phyloP scores from a whole-genome alignment of 2,888 invertebrate species.

The Cerceris rybyensis region DNA sequence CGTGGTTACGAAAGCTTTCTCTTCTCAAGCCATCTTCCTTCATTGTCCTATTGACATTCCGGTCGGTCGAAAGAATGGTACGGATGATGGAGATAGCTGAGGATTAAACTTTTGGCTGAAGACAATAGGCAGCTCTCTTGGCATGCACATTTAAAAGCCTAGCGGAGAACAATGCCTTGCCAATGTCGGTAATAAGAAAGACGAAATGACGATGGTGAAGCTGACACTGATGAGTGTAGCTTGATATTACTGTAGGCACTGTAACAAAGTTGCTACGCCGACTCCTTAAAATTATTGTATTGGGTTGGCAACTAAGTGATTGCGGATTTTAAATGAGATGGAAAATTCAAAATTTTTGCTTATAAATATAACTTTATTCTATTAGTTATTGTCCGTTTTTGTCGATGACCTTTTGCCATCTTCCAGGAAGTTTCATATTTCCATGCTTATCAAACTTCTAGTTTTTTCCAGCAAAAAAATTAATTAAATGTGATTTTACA shows the following conservation, averaged over 20 bases:
- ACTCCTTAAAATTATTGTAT: too few species aligned
- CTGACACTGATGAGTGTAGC: slow-evolving; percentile 27
- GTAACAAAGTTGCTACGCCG: neutral
- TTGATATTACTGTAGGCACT: slow-evolving; percentile 60
- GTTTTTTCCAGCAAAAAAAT: too few species aligned
- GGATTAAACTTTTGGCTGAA: slow-evolving; percentile 72
- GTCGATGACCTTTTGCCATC: too few species aligned
- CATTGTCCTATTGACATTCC: slow-evolving; percentile 69
- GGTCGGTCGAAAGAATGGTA: slow-evolving; percentile 50
- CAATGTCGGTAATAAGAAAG: slow-evolving; percentile 53
- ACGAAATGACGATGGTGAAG: slow-evolving; percentile 32
- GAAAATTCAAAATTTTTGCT: too few species aligned
- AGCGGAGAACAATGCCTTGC: slow-evolving; percentile 66
- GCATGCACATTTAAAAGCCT: slow-evolving; percentile 62
- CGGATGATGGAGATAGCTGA: slow-evolving; percentile 50
- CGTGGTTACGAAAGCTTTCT: slow-evolving; percentile 59
- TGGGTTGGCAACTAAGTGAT: too few species aligned
- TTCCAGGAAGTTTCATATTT: too few species aligned
- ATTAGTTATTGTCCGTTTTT: too few species aligned
- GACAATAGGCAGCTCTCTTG: slow-evolving; percentile 68
- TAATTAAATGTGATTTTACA: too few species aligned
- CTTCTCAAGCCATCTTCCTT: slow-evolving; percentile 52
- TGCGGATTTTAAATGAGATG: too few species aligned
- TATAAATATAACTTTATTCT: too few species aligned
- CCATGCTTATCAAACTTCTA: too few species aligned